A percentile compares a stretch with the other conserved stretches of the same genome.
Conservation (phyloP, 35 echinoderm and acorn worm genomes). For the Apostichopus japonicus region DNA sequence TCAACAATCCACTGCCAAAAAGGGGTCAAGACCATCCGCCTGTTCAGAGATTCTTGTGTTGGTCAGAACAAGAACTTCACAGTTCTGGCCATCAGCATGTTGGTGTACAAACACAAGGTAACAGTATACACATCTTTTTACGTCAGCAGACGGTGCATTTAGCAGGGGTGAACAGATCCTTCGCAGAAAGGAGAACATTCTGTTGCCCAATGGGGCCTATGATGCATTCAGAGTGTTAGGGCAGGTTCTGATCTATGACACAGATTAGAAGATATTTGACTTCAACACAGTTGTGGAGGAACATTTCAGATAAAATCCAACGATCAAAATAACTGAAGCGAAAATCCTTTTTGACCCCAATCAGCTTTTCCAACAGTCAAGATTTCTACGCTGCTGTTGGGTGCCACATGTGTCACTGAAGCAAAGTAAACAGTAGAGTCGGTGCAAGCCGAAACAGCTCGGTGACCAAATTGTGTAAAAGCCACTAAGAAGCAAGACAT, state of each 20-base stretch:
- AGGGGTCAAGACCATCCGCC: constrained; percentile 50
- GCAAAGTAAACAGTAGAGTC: constrained; percentile 33
- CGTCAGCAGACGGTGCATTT: constrained; percentile 59
- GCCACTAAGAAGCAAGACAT: constrained; percentile 28
- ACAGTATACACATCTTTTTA: constrained; percentile 15
- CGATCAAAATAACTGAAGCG: constrained; percentile 56
- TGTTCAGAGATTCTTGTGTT: constrained; percentile 69
- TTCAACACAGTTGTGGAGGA: constrained; percentile 2
- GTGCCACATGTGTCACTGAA: constrained; percentile 18
- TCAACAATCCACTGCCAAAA: not conserved
- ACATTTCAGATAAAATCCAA: not conserved
- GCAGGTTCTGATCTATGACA: constrained; percentile 36
- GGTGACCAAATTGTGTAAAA: constrained; percentile 48
- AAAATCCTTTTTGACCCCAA: constrained; percentile 5
- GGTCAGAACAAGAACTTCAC: constrained; percentile 67
- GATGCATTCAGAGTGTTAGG: constrained; percentile 46
- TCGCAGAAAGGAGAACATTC: constrained; percentile 45
- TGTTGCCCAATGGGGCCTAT: constrained; percentile 59
- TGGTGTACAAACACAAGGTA: constrained; percentile 23
- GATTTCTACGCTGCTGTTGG: constrained; percentile 24
- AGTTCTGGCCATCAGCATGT: constrained; percentile 37
- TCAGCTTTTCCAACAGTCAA: constrained; percentile 36
- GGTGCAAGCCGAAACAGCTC: not conserved
- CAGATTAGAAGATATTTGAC: constrained; percentile 50
- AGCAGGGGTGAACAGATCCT: constrained; percentile 55